Evolutionary conservation across 2,113 vertebrate species (phyloP).

Genomic region (Tympanuchus pallidicinctus): DNA sequence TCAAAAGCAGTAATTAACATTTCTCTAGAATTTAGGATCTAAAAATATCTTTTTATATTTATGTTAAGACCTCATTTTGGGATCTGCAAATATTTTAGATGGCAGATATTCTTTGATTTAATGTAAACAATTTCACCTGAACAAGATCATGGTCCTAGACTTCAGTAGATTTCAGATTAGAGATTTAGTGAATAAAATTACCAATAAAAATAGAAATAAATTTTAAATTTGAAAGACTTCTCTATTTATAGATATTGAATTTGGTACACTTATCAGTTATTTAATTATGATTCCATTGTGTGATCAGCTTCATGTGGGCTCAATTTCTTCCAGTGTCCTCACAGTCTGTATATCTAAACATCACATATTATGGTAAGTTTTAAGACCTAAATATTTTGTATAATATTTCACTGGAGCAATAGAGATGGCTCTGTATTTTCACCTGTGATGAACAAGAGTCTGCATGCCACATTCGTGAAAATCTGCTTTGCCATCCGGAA

Average conservation of each 20-base stretch:
- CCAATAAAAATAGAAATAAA: neutral
- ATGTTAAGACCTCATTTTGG: neutral
- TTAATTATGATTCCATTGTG: too few relatives aligned
- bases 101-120: neutral
- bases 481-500: too few relatives aligned
- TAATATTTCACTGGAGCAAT: neutral
- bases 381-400: neutral
- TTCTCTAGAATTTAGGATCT: constrained; percentile 2
- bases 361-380: neutral
- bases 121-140: neutral
- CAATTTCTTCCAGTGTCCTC: neutral
- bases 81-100: neutral
- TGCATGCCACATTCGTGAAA: too few relatives aligned
- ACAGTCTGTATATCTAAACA: neutral
- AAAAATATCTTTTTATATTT: neutral
- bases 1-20: constrained; percentile 14
- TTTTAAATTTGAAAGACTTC: neutral
- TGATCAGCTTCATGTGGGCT: neutral
- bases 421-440: neutral
- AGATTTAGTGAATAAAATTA: neutral
- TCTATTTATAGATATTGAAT: neutral
- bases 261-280: neutral
- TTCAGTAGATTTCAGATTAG: neutral
- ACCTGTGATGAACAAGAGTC: too few relatives aligned
- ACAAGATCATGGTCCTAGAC: neutral